Percentiles rank a stretch among this genome's conserved stretches.
Conservation (phyloP, 2,888 invertebrate species). For the Diloba caeruleocephala region DNA sequence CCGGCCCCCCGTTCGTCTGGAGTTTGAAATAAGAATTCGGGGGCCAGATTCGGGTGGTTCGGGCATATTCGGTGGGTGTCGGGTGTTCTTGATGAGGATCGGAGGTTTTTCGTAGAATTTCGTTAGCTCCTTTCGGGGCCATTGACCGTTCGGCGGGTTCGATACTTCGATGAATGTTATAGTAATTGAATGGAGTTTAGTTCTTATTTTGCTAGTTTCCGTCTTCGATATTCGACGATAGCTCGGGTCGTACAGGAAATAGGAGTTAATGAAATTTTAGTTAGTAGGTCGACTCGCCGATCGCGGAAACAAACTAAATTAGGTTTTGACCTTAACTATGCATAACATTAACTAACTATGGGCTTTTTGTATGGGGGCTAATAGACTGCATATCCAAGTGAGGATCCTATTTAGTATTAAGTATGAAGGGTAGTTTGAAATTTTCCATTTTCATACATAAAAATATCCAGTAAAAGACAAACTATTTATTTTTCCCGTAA, state of each 20-base stretch:
- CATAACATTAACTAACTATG: too few relatives aligned
- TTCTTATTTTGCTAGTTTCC: constrained; percentile 54
- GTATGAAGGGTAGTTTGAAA: too few relatives aligned
- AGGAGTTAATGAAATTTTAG: constrained; percentile 64
- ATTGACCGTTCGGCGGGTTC: constrained; percentile 83
- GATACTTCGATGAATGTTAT: constrained; percentile 82
- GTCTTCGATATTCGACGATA: constrained; percentile 49
- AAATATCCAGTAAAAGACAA: too few relatives aligned
- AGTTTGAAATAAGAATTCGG: constrained; percentile 88
- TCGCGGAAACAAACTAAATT: constrained; percentile 37
- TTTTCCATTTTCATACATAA: too few relatives aligned
- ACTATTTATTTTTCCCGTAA: constrained; percentile 23
- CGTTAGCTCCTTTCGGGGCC: constrained; percentile 81
- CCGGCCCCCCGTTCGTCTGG: constrained; percentile 79
- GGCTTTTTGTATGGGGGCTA: constrained; percentile 6
- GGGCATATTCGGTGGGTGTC: constrained; percentile 83
- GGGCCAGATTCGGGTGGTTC: constrained; percentile 82
- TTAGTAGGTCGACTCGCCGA: constrained; percentile 49
- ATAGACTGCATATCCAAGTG: constrained; percentile 1
- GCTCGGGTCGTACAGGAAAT: constrained; percentile 57
- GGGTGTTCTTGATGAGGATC: constrained; percentile 85
- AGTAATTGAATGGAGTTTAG: constrained; percentile 78
- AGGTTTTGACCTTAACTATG: constrained; percentile 37
- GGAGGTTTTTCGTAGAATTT: constrained; percentile 87
- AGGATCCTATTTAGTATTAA: too few relatives aligned